phyloP scores from a whole-genome alignment of 2,113 vertebrate genomes.

The Diadophis punctatus region DNA sequence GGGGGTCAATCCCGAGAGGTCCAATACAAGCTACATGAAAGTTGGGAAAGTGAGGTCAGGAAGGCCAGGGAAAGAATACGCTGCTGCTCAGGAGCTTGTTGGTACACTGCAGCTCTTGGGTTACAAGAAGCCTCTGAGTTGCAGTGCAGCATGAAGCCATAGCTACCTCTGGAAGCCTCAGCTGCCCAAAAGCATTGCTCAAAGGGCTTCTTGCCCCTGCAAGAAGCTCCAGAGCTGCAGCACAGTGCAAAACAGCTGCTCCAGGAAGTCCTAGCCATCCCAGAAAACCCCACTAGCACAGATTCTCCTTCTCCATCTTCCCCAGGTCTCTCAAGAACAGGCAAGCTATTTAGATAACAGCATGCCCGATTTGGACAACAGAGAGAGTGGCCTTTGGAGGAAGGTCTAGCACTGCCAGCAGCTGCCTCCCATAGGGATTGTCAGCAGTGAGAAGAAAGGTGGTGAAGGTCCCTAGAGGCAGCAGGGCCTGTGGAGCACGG shows the following conservation, averaged over 20 bases:
- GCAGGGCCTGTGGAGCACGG: too few species aligned
- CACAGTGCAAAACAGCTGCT: not conserved
- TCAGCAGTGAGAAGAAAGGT: not conserved
- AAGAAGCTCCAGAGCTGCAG: not conserved
- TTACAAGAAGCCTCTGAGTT: not conserved
- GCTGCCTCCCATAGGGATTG: not conserved
- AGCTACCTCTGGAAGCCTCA: not conserved
- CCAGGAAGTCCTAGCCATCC: not conserved
- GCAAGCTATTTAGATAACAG: not conserved
- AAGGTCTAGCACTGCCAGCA: not conserved
- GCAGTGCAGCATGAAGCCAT: not conserved
- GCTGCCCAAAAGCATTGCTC: not conserved
- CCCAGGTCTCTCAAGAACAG: not conserved
- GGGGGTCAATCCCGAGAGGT: not conserved
- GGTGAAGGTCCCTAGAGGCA: not conserved
- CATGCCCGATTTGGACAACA: not conserved
- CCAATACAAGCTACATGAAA: not conserved
- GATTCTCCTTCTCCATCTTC: not conserved
- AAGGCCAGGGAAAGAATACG: not conserved
- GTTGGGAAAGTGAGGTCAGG: not conserved
- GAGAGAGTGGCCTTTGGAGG: not conserved
- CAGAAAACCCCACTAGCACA: not conserved
- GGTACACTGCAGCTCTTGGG: not conserved
- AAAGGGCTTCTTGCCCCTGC: not conserved
- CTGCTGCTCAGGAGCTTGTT: not conserved